These are phyloP conservation scores for Osmoderma eremita DNA, from an alignment of 2,888 invertebrate genomes.

Conservation along the genomic window DNA sequence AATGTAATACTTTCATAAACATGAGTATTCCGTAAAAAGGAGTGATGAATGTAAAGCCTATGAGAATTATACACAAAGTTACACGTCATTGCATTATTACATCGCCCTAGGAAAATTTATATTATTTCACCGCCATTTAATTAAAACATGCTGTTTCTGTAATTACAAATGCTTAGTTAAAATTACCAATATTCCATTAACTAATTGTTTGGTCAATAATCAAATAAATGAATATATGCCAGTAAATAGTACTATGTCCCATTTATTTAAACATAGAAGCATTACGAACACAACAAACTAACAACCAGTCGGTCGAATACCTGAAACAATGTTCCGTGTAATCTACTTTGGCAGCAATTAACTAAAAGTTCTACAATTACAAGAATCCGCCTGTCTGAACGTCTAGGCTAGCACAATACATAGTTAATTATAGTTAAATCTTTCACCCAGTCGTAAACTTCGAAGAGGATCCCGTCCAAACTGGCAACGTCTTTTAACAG, in stretches of 20 bases:
- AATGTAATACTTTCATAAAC: too few species aligned
- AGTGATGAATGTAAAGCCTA: too few species aligned
- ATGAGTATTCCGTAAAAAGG: too few species aligned
- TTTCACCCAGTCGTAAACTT: conserved; percentile 16
- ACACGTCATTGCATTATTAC: too few species aligned
- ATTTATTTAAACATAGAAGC: background rate
- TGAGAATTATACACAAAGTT: too few species aligned
- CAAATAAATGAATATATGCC: background rate
- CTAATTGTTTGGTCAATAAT: background rate
- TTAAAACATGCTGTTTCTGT: too few species aligned
- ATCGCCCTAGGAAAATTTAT: too few species aligned
- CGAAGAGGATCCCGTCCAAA: conserved; percentile 23
- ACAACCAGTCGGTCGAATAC: background rate
- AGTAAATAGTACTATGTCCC: background rate
- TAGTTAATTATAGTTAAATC: conserved; percentile 25
- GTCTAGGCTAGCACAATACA: conserved; percentile 4
- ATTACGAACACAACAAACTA: background rate
- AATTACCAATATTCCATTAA: background rate
- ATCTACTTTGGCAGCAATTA: conserved; percentile 3
- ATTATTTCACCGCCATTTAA: too few species aligned
- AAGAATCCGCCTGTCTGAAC: conserved; percentile 3
- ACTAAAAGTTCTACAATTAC: conserved; percentile 8
- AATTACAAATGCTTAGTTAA: too few species aligned
- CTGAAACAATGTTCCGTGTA: background rate
- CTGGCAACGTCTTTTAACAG: conserved; percentile 27